A percentile compares a stretch with the other conserved stretches of the same genome.
phyloP scores from a whole-genome alignment of 1,140 invertebrate genomes.

The Aporrectodea caliginosa region DNA sequence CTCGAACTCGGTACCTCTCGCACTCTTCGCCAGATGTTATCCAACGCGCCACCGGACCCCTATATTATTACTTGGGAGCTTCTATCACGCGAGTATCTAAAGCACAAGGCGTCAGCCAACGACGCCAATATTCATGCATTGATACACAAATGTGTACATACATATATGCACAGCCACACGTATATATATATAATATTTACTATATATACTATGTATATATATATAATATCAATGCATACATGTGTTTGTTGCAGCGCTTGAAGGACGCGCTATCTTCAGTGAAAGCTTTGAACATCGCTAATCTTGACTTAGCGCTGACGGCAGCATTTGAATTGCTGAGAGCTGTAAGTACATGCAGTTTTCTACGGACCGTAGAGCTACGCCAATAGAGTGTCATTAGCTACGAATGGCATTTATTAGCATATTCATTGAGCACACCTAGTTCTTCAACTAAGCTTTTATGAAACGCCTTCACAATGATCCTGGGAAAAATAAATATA shows the following conservation, averaged over 20 bases:
- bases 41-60: too few relatives aligned
- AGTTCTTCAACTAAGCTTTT: background rate
- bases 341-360: conserved; percentile 58
- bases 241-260: conserved; percentile 59
- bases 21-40: too few relatives aligned
- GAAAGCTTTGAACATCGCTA: conserved; percentile 82
- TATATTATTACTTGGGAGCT: too few relatives aligned
- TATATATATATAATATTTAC: background rate
- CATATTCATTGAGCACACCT: background rate
- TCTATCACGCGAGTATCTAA: too few relatives aligned
- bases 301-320: conserved; percentile 87
- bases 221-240: background rate
- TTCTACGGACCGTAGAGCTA: too few relatives aligned
- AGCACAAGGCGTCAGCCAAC: too few relatives aligned
- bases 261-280: conserved; percentile 73
- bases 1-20: too few relatives aligned
- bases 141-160: too few relatives aligned
- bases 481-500: background rate
- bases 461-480: background rate
- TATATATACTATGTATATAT: background rate
- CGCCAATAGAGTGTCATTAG: background rate
- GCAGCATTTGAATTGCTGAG: conserved; percentile 83
- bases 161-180: too few relatives aligned
- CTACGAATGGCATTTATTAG: background rate
- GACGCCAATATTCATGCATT: too few relatives aligned